A percentile compares a stretch with the other conserved stretches of the same genome.
phyloP scores from a whole-genome alignment of 2,113 vertebrate species.

The Tinamus guttatus region DNA sequence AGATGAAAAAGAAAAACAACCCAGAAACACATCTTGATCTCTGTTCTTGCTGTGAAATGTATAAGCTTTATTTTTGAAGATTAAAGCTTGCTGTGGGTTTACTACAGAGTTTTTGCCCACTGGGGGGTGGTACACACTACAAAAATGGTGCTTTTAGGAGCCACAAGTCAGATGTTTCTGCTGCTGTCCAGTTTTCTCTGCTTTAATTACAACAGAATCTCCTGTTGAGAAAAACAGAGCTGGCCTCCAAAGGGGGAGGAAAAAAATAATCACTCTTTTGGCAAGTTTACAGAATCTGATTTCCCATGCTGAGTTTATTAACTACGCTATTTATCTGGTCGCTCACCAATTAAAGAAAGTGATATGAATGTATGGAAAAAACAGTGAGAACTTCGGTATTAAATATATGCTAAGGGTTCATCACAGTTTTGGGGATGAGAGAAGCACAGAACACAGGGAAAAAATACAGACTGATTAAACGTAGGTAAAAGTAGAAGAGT shows the following conservation, averaged over 20 bases:
- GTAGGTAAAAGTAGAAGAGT: background rate
- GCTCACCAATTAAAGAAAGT: slow-evolving; percentile 40
- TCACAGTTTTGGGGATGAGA: background rate
- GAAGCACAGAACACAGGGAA: background rate
- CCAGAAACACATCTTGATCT: background rate
- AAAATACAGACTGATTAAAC: background rate
- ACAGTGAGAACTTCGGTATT: background rate
- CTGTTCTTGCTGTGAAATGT: slow-evolving; percentile 1
- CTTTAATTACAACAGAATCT: slow-evolving; percentile 87
- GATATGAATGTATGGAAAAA: background rate
- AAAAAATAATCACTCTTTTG: slow-evolving; percentile 44
- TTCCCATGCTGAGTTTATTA: slow-evolving; percentile 60
- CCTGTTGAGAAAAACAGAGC: slow-evolving; percentile 76
- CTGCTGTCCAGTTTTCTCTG: slow-evolving; percentile 81
- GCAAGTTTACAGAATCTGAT: slow-evolving; percentile 51
- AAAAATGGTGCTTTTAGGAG: slow-evolving; percentile 81
- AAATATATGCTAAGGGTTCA: slow-evolving; percentile 17
- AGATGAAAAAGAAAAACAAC: background rate
- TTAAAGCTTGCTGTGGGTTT: slow-evolving; percentile 82
- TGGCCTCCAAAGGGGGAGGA: slow-evolving; percentile 57
- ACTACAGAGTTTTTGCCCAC: slow-evolving; percentile 92
- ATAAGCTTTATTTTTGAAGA: slow-evolving; percentile 39
- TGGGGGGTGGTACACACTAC: slow-evolving; percentile 96
- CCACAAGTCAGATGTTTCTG: slow-evolving; percentile 79
- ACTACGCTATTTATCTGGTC: slow-evolving; percentile 45